Base-by-base conservation (phyloP, 1,140 invertebrate genomes). In the Scaptomyza graminum region DNA sequence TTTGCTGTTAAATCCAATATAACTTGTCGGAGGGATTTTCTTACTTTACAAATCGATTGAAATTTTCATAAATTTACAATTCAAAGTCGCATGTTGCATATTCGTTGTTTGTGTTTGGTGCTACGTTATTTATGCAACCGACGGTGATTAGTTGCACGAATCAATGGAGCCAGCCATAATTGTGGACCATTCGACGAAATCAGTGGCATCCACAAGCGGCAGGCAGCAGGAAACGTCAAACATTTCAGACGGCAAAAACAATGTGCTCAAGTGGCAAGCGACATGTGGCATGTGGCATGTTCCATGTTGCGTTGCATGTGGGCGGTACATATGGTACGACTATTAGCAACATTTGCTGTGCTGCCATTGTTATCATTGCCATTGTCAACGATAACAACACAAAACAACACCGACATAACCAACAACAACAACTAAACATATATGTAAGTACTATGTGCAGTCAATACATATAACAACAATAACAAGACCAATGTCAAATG, bases 221-320 rank as follows among this genome's bases (percentile, higher is more conserved):
- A 68, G 74, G 69, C 73, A 76, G 69, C 73, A 68, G 76, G 76
- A 79, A 67, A 79, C 70, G 68, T 76, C 76, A 79, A 79, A 76
- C 73, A 76, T 68, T 79, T 68, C 49, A 41, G 13, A 55, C 9
- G n/a, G 41, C 61, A 72, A 73, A 79, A 79, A 76, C 76, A 72
- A 79, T 73, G 65, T 51, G 59, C 62, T 62, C 61, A 76, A 74
- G 70, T 63, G 60, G 59, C 57, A 52, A 41, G 49, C 34, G 68
- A 50, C 66, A 61, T 16, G 49, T 8, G 57, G 18, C 39, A 46
- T 52, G 57, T 28, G 59, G 56, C 56, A 56, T 34, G 15, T 60
- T 60, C 31, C 50, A 62, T 60, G 49, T 46, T 28, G 60, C 50
- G 59, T n/a, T n/a, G 46, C 15, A 39, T 63, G 31, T 70, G 54